These are phyloP conservation scores for Graptemys geographica DNA, from an alignment of 2,797 vertebrate genomes.

Conservation along the genomic window DNA sequence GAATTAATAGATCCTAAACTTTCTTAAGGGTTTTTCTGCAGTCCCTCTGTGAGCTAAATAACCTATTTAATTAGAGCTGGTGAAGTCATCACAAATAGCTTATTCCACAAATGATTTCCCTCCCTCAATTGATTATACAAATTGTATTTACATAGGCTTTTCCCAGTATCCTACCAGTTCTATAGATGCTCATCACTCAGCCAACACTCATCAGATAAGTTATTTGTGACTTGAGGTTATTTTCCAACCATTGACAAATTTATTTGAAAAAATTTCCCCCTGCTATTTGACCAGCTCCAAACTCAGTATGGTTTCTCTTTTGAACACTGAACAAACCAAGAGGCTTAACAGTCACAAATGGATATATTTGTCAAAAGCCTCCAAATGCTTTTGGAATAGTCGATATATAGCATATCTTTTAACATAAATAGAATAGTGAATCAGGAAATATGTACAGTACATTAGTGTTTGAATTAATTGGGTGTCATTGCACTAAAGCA, in stretches of 20 bases:
- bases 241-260: background rate
- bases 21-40: background rate
- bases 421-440: background rate
- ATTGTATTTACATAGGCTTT: background rate
- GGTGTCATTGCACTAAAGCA: background rate
- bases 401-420: background rate
- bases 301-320: background rate
- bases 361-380: background rate
- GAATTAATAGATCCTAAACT: background rate
- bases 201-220: background rate
- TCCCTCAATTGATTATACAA: background rate
- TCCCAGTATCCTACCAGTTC: accelerated
- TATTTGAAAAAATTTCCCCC: background rate
- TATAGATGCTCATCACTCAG: background rate
- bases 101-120: background rate
- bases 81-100: background rate
- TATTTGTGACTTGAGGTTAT: background rate
- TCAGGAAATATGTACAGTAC: background rate
- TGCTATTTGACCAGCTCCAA: background rate
- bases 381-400: background rate
- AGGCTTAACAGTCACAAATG: background rate
- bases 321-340: background rate
- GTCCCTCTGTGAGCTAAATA: background rate
- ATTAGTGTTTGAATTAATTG: background rate
- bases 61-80: background rate